Base-by-base conservation (phyloP, 2,888 invertebrate species). In the Caenorhabditis afra region DNA sequence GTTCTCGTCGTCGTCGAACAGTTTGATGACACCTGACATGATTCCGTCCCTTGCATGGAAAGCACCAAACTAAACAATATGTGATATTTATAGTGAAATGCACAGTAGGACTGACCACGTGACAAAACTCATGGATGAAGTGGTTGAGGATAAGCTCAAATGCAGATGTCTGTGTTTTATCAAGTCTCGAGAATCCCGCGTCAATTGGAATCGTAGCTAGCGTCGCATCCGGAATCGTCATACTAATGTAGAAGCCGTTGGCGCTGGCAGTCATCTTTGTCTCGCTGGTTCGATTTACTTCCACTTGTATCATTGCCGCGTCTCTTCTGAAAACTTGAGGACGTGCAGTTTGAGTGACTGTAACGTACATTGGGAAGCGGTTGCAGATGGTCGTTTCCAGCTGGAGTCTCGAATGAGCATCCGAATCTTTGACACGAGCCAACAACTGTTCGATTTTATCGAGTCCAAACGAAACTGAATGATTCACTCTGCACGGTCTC, bases 1-100 rank as follows among this genome's bases (percentile, higher is more conserved):
- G 35, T 47, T 47, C 8, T n/a, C 11, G n/a, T 39, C n/a, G 5
- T 57, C 35, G 1, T 57, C 22, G 39, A 66, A 47, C 5, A 66
- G 16, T 0, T 29, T 4, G 22, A 57, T 37, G 0, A 37, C 47
- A 35, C 66, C 66, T 0, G 66, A 66, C 66, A 66, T 66, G 20
- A 66, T 35, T 37, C 66, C 66, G 8, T 10, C 12, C 3, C 35
- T 11, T 0, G 45, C 11, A 16, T 66, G 66, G 14, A 11, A 66
- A 1, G 55, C 55, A n/a, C 44, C 44, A 44, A 12, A 44, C 44
- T 44, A 11, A 39, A 39, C 12, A 44, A 29, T 7, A 29, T 29
- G 7, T 44, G 10, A 44, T 3, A 7, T 44, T 44, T 44, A n/a
- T 44, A 11, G 3, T 11, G 16, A 44, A 44, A 11, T 7, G 16